Base-by-base conservation (phyloP, 64 coral and sea anemone species). In the Actinia equina region DNA sequence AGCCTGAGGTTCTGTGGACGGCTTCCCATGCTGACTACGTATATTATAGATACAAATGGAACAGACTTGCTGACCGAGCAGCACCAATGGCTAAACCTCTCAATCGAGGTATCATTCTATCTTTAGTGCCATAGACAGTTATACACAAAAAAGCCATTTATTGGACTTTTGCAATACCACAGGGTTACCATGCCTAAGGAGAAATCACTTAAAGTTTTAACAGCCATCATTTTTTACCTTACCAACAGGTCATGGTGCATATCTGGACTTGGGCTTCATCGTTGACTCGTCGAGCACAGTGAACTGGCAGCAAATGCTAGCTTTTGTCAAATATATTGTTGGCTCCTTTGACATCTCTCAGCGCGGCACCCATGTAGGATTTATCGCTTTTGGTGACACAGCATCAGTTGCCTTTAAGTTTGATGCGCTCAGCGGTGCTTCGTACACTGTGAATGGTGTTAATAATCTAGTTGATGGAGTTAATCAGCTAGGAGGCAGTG, bases 11-110 rank as follows among this genome's bases (percentile, higher is more conserved):
- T 23, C 58, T 91, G 19, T 76, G 58, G 60, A 43, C 78, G 3
- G 89, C 89, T 14, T 91, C 89, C 15, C 85, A 91, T 41, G 74
- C 84, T 11, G 89, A 91, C 25, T 86, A 91, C 69, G 89, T 91
- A 0, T 85, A 85, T 25, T 60, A 85, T 61, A 63, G 52, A 42
- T 85, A 30, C 6, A 85, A 62, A 3, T 85, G 52, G 43, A 53
- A 85, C 55, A 60, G 12, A 44, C 10, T 85, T 3, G 78, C 42
- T 46, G 44, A 81, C 8, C 78, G 42, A 22, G 49, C 78, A 49
- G 78, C 42, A 44, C 78, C 49, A 6, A 81, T 81, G 43, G 43
- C 78, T 18, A 52, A 81, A 52, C 43, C 52, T 81, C 42, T 81
- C 6, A 81, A 81, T 9, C 20, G 18, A 81, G 78, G 78, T 81